A percentile compares a stretch with the other conserved stretches of the same genome.
Conservation (phyloP, 2,113 vertebrate genomes). For the Lycaon pictus region DNA sequence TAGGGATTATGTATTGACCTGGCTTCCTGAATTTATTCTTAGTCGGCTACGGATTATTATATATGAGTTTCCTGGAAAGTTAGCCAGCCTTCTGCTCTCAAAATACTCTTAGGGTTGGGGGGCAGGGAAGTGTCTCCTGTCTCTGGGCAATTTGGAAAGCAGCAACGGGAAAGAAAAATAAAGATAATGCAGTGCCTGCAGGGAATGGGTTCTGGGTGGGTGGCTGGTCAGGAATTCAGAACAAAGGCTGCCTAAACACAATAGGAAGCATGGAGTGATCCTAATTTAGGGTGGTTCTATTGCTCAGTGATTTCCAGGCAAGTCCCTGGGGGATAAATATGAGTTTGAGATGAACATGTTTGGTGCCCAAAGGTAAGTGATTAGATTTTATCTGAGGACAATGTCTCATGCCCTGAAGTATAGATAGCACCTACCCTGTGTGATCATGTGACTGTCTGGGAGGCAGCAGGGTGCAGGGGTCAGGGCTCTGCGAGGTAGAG, state of each 20-base stretch:
- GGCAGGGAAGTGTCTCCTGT: neutral
- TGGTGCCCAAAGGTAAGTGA: neutral
- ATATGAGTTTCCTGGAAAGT: neutral
- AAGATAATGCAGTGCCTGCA: neutral
- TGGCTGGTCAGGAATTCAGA: neutral
- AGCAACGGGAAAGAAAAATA: neutral
- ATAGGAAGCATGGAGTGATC: fast-evolving
- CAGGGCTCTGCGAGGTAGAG: neutral
- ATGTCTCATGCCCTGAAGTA: neutral
- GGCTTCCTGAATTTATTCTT: slow-evolving; percentile 14
- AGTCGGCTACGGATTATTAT: neutral
- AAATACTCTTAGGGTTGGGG: neutral
- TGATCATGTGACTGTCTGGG: neutral
- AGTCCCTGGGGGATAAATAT: neutral
- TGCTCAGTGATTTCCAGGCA: neutral
- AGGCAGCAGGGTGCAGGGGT: neutral
- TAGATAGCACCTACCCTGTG: neutral
- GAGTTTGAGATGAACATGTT: neutral
- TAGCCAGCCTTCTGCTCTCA: neutral
- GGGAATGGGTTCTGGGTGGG: neutral
- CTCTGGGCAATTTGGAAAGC: neutral
- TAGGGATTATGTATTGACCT: neutral
- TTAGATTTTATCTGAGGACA: neutral
- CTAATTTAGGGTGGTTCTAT: neutral
- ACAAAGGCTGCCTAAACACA: neutral